A percentile compares a stretch with the other conserved stretches of the same genome.
phyloP scores from a whole-genome alignment of 2,888 invertebrate species.

The Athalia circularis region DNA sequence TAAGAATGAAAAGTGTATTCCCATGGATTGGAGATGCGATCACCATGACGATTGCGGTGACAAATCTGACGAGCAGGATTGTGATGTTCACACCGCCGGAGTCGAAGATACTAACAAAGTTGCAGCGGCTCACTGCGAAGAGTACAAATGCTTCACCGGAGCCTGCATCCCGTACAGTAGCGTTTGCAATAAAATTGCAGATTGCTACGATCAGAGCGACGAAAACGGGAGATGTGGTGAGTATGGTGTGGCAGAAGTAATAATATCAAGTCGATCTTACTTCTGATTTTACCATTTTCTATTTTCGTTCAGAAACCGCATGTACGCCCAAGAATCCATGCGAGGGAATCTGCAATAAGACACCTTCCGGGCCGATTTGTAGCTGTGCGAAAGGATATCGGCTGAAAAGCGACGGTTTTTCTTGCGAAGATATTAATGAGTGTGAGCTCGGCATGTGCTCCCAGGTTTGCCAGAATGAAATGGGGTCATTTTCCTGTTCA shows the following conservation, averaged over 20 bases:
- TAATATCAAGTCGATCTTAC: not conserved
- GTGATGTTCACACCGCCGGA: constrained; percentile 53
- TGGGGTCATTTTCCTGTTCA: constrained; percentile 78
- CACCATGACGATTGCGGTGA: constrained; percentile 82
- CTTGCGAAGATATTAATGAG: constrained; percentile 84
- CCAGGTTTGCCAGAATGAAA: constrained; percentile 79
- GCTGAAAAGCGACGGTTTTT: constrained; percentile 75
- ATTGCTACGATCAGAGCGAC: constrained; percentile 84
- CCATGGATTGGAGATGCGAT: constrained; percentile 78
- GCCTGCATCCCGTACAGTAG: constrained; percentile 80
- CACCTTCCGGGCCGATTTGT: constrained; percentile 83
- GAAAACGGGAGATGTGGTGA: constrained; percentile 81
- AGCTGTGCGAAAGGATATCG: constrained; percentile 79
- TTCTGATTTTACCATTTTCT: not conserved
- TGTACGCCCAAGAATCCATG: constrained; percentile 76
- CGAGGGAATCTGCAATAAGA: constrained; percentile 78
- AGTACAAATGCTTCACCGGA: constrained; percentile 78
- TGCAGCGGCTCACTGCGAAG: constrained; percentile 65
- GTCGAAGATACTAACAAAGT: constrained; percentile 47
- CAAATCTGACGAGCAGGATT: constrained; percentile 81
- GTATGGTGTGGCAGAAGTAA: not conserved
- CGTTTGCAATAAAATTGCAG: constrained; percentile 79
- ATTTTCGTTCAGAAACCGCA: constrained; percentile 67
- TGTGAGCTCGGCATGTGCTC: constrained; percentile 80
- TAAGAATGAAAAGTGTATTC: constrained; percentile 79